phyloP scores from a whole-genome alignment of 2,888 invertebrate genomes.

The Platycheirus albimanus region DNA sequence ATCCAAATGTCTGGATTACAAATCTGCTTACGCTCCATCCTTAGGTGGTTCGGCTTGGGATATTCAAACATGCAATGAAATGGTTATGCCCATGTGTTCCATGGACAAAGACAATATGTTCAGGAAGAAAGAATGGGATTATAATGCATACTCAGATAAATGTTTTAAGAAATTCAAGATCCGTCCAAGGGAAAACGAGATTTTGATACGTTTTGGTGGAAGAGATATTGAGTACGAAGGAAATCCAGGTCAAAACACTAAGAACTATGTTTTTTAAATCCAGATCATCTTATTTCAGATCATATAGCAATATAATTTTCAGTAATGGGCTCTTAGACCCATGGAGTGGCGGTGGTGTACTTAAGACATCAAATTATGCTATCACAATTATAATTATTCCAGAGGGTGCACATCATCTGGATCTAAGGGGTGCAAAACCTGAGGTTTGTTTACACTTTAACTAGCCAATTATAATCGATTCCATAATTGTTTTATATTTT shows the following conservation, averaged over 20 bases:
- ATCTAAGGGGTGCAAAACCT: slow-evolving; percentile 85
- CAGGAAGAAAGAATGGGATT: slow-evolving; percentile 89
- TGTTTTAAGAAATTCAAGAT: slow-evolving; percentile 89
- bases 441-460: slow-evolving; percentile 54
- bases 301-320: slow-evolving; percentile 89
- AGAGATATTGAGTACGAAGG: slow-evolving; percentile 85
- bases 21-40: slow-evolving; percentile 84
- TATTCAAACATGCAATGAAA: slow-evolving; percentile 96
- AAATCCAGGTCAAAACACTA: slow-evolving; percentile 76
- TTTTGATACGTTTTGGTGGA: slow-evolving; percentile 91
- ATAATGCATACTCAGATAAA: slow-evolving; percentile 85
- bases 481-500: slow-evolving; percentile 15
- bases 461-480: neutral
- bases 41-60: slow-evolving; percentile 90
- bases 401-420: slow-evolving; percentile 93
- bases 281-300: slow-evolving; percentile 76
- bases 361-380: slow-evolving; percentile 86
- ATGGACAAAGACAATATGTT: slow-evolving; percentile 92
- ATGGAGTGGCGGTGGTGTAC: slow-evolving; percentile 93
- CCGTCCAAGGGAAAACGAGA: slow-evolving; percentile 86
- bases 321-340: slow-evolving; percentile 94
- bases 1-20: slow-evolving; percentile 87
- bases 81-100: slow-evolving; percentile 97
- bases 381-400: slow-evolving; percentile 89
- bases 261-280: too few species aligned